Evolutionary conservation across 92 coral and sea anemone genomes (phyloP).

Genomic region (Parazoanthus atlanticus): DNA sequence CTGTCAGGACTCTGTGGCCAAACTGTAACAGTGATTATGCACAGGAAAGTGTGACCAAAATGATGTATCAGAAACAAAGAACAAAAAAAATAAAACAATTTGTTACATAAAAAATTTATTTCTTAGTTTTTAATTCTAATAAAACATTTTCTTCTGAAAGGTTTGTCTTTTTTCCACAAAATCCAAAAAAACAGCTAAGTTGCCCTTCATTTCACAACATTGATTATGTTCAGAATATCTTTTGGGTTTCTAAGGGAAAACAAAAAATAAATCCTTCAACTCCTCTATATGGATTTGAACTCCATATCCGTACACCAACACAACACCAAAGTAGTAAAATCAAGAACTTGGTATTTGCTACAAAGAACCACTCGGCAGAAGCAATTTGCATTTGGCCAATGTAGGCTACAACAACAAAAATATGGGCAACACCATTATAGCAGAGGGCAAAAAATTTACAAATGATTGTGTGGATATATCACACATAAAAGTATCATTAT

Average conservation of each 20-base stretch:
- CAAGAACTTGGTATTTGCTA: background rate
- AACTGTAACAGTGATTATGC: background rate
- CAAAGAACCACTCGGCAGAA: background rate
- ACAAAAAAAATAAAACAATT: slow-evolving; percentile 10
- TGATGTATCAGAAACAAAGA: slow-evolving; percentile 19
- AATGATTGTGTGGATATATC: background rate
- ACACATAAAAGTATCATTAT: background rate
- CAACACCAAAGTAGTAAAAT: background rate
- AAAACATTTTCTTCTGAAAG: background rate
- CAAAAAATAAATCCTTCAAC: background rate
- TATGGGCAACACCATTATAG: background rate
- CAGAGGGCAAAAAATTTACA: background rate
- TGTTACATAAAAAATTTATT: background rate
- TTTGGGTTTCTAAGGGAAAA: background rate
- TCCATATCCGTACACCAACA: background rate
- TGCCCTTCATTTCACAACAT: background rate
- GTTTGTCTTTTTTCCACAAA: background rate
- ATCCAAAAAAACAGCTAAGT: background rate
- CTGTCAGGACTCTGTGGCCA: background rate
- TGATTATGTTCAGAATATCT: background rate
- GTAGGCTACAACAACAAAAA: background rate
- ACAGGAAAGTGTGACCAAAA: slow-evolving; percentile 42
- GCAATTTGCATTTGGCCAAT: background rate
- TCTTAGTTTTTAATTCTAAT: background rate
- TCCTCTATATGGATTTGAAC: background rate